These are phyloP conservation scores for Trachemys scripta DNA, from an alignment of 2,113 vertebrate species.

Conservation along the genomic window DNA sequence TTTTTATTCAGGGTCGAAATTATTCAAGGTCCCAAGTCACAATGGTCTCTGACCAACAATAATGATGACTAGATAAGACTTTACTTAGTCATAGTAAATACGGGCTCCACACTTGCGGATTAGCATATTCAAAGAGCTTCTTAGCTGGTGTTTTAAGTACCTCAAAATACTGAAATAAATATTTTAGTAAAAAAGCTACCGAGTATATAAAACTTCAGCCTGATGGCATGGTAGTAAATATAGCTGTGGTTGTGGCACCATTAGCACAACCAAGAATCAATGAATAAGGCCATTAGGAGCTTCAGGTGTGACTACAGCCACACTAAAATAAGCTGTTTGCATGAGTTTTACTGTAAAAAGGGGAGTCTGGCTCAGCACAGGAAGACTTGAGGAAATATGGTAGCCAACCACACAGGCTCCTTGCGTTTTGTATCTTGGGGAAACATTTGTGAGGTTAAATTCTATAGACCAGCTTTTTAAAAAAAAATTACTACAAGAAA, in stretches of 20 bases:
- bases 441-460: not conserved
- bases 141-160: not conserved
- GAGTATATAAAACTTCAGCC: not conserved
- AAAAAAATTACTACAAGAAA: not conserved
- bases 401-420: not conserved
- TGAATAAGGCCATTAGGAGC: not conserved
- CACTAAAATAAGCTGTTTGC: not conserved
- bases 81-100: not conserved
- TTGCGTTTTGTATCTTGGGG: not conserved
- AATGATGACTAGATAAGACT: not conserved
- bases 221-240: not conserved
- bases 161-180: not conserved
- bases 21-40: not conserved
- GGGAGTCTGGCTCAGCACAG: not conserved
- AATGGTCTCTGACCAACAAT: not conserved
- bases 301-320: not conserved
- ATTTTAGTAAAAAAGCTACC: not conserved
- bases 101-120: not conserved
- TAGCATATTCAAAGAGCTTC: not conserved
- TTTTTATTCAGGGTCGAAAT: not conserved
- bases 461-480: not conserved
- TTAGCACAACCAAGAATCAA: not conserved
- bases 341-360: not conserved
- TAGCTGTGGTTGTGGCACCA: not conserved
- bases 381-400: not conserved